These are phyloP conservation scores for Aplocera efformata DNA, from an alignment of 2,888 invertebrate genomes.

Conservation along the genomic window DNA sequence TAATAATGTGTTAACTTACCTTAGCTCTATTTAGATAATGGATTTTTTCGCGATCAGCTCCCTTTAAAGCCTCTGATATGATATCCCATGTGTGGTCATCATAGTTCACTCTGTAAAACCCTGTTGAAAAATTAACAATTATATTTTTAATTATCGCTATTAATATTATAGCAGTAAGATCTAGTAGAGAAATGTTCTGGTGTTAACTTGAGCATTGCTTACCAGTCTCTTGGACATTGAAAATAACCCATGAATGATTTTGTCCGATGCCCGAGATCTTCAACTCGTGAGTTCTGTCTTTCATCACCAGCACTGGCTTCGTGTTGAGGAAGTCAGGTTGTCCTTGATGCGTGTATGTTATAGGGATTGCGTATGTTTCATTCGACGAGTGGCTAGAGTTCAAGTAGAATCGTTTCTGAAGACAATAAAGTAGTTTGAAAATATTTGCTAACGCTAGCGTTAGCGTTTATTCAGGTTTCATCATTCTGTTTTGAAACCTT, in stretches of 20 bases:
- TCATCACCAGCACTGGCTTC: conserved; percentile 61
- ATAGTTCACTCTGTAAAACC: conserved; percentile 85
- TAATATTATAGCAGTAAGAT: no score
- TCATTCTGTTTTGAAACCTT: no score
- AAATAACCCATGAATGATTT: conserved; percentile 75
- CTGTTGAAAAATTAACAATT: no score
- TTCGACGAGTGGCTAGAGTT: conserved; percentile 48
- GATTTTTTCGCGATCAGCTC: conserved; percentile 68
- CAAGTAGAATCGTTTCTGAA: conserved; percentile 64
- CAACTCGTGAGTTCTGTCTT: conserved; percentile 38
- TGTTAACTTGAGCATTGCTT: no score
- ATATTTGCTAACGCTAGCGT: no score
- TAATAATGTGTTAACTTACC: no score
- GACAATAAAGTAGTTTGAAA: no score
- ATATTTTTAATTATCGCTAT: no score
- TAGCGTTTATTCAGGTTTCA: no score
- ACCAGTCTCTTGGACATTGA: conserved; percentile 83
- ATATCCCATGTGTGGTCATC: conserved; percentile 76
- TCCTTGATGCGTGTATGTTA: conserved; percentile 56
- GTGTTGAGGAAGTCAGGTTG: conserved; percentile 52
- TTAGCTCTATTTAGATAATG: conserved; percentile 87
- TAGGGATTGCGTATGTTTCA: conserved; percentile 64
- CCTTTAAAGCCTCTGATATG: conserved; percentile 65
- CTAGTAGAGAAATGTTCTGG: no score
- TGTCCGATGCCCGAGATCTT: conserved; percentile 42